phyloP scores from a whole-genome alignment of 2,113 vertebrate species.

The Salminus brasiliensis region DNA sequence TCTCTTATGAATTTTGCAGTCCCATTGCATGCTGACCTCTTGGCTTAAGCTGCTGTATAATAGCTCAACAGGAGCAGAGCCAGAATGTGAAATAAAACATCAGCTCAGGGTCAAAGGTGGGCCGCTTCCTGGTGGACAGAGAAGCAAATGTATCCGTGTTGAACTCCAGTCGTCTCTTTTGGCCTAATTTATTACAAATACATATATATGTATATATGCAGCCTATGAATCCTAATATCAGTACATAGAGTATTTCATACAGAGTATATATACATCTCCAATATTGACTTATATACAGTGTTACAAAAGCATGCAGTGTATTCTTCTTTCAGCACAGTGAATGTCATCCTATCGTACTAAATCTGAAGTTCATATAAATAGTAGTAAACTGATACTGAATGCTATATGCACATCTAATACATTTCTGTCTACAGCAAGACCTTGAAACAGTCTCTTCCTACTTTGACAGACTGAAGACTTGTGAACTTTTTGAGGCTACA shows the following conservation, averaged over 20 bases:
- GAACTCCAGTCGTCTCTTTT: slow-evolving; percentile 16
- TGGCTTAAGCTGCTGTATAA: background rate
- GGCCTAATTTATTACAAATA: slow-evolving; percentile 76
- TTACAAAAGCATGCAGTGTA: slow-evolving; percentile 61
- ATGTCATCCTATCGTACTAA: slow-evolving; percentile 69
- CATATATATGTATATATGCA: slow-evolving; percentile 70
- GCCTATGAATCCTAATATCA: slow-evolving; percentile 56
- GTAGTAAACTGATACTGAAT: slow-evolving; percentile 75
- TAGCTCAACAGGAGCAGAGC: background rate
- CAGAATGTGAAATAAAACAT: slow-evolving; percentile 8
- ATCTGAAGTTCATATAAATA: slow-evolving; percentile 75
- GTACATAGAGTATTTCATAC: slow-evolving; percentile 59
- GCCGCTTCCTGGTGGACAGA: background rate
- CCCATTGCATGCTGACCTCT: background rate
- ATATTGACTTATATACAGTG: slow-evolving; percentile 77
- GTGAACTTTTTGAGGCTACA: slow-evolving; percentile 27
- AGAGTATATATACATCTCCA: slow-evolving; percentile 66
- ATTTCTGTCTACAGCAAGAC: slow-evolving; percentile 37
- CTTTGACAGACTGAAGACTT: slow-evolving; percentile 59
- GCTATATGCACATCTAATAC: slow-evolving; percentile 65
- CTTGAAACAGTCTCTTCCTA: slow-evolving; percentile 70
- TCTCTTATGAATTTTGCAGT: background rate
- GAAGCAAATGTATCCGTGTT: background rate
- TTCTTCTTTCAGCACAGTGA: slow-evolving; percentile 63
- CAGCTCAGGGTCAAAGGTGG: slow-evolving; percentile 2